Base-by-base conservation (phyloP, 2,113 vertebrate genomes). In the Saccopteryx leptura region DNA sequence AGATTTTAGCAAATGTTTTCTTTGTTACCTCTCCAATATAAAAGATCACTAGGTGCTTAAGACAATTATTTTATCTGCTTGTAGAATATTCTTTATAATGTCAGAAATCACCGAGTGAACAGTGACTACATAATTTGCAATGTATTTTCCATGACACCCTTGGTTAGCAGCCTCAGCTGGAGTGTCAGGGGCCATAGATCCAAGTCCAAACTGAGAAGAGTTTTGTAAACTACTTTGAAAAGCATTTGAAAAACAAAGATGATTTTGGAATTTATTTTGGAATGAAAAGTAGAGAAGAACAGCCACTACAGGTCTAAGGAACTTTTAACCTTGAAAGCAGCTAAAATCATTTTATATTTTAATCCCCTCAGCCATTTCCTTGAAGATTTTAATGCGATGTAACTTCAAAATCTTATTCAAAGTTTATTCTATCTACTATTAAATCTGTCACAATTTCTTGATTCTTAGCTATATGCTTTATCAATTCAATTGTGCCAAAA, bases 371-470 rank as follows among this genome's bases (percentile, higher is more conserved):
- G 50, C 18, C 28, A 52, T 87, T 90, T 78, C 14, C 66, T 80
- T 76, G 26, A 71, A 71, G 54, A 19, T 84, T 56, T 18, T 79
- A 75, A 60, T 39, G n/a, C 39, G n/a, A 9, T 81, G 81, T 84
- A 66, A 93, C 68, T 81, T 96, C 39, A 93, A 81, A 88, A 69
- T 97, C 72, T 46, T 81, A 54, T 66, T 85, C 71, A 71, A 90
- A 88, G 31, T n/a, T 31, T 26, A 15, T n/a, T 71, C 48, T 11
- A 31, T 31, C 13, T 26, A 39, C 52, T 61, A 31, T n/a, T 21
- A 33, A 80, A 76, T 66, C 72, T 93, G 23, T 58, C 54, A 46
- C 21, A 24, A 65, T 52, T 33, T 19, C 48, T 90, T 21, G 26
- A 14, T 2, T 39, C 50, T 39, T 39, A 33, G 17, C 60, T 11